Base-by-base conservation (phyloP, 2,888 invertebrate species). In the Synergus laeviventris region DNA sequence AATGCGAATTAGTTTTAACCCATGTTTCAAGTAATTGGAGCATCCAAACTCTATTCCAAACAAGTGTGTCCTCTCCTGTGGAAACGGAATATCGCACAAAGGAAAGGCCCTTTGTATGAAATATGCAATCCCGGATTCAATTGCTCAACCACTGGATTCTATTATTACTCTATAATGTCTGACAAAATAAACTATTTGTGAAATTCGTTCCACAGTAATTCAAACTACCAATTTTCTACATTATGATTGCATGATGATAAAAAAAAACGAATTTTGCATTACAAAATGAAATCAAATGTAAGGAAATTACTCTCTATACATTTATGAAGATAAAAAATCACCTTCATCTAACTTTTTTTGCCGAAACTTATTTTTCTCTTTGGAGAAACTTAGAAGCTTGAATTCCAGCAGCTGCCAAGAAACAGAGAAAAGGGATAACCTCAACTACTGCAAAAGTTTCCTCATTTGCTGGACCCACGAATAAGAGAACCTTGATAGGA, bases 381-480 rank as follows among this genome's bases (percentile, higher is more conserved):
- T n/a, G 45, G 31, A n/a, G 9, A 9, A 42, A 45, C 14, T 31
- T 49, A 31, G 21, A 14, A 39, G 66, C 21, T 16, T n/a, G 49
- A 70, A n/a, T 42, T 42, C 18, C 64, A 18, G 18, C 64, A 64
- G 45, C 70, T 70, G 49, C 49, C 70, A 70, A 66, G 45, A 66
- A 31, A 45, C 45, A 66, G 14, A 45, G 45, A 64, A 42, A 42
- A 24, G 42, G 31, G 49, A 70, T 31, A 70, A 36, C 36, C 70
- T 12, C n/a, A 45, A 49, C 24, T 31, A 70, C 21, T 24, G 74
- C 16, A 38, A 79, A 80, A 80, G 56, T 80, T 80, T 77, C 54
- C 76, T 78, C 78, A 78, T 80, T 80, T 76, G 54, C 70, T 61
- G 64, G 73, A 73, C 74, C 64, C 62, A 42, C 18, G 64, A 39